Conservation (phyloP, 1,140 invertebrate species). For the Limonius californicus region DNA sequence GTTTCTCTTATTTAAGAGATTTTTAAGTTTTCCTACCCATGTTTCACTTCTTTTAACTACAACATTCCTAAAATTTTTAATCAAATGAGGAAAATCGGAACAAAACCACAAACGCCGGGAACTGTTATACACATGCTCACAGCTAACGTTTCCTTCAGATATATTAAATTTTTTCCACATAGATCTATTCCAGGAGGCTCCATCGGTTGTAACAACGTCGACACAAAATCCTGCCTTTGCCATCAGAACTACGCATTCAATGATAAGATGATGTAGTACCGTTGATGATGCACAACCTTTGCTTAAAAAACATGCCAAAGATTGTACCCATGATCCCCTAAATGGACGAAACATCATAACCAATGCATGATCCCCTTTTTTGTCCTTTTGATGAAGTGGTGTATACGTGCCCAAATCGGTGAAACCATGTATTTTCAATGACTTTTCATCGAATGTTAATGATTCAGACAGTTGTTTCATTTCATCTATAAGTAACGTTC, state of each 20-base stretch:
- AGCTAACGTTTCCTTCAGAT: background rate
- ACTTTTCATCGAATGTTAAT: constrained; percentile 20
- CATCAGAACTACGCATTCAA: constrained; percentile 27
- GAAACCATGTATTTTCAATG: constrained; percentile 28
- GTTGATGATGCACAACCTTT: constrained; percentile 27
- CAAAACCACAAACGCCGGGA: no score
- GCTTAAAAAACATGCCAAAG: constrained; percentile 33
- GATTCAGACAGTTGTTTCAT: background rate
- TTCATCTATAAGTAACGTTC: background rate
- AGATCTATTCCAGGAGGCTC: constrained; percentile 23
- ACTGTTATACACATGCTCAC: background rate
- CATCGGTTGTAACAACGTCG: constrained; percentile 25
- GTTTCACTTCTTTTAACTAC: background rate
- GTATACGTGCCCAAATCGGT: constrained; percentile 34
- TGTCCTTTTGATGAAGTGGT: constrained; percentile 26
- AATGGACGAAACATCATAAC: constrained; percentile 41
- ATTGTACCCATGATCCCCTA: constrained; percentile 32
- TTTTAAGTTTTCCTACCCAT: no score
- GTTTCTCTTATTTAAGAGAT: no score
- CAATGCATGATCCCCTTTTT: constrained; percentile 36
- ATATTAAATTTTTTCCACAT: constrained; percentile 24
- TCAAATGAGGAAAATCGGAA: background rate
- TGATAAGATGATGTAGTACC: constrained; percentile 32
- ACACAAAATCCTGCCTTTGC: constrained; percentile 20
- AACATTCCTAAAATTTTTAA: background rate